These are phyloP conservation scores for Mirounga angustirostris DNA, from an alignment of 2,113 vertebrate genomes.

Conservation along the genomic window DNA sequence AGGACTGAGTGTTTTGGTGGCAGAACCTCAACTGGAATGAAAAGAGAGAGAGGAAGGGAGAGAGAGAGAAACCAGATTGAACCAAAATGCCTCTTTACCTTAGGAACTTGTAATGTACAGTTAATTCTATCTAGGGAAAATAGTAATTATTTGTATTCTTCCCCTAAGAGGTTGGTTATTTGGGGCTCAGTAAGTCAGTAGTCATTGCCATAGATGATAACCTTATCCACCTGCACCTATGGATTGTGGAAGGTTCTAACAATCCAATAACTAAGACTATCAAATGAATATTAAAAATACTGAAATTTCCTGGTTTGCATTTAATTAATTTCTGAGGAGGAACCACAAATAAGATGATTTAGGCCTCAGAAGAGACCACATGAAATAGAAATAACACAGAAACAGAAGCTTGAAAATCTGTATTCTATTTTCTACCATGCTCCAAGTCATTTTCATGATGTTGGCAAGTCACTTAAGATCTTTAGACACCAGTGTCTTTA, in stretches of 20 bases:
- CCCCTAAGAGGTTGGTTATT: neutral
- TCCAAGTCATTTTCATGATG: neutral
- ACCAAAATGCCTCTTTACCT: neutral
- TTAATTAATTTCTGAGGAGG: neutral
- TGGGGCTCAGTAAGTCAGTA: neutral
- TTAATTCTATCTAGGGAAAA: neutral
- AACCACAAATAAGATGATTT: neutral
- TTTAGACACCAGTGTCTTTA: neutral
- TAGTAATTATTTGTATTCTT: constrained; percentile 4
- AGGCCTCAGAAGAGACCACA: neutral
- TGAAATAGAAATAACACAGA: neutral
- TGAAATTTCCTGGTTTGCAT: neutral
- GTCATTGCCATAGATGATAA: neutral
- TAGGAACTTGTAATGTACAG: neutral
- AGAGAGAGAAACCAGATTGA: neutral
- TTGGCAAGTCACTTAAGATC: neutral
- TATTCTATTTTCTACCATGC: neutral
- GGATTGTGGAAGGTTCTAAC: neutral
- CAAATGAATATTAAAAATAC: neutral
- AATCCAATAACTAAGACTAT: neutral
- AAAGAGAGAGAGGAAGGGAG: neutral
- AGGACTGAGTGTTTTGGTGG: neutral
- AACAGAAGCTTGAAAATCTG: neutral
- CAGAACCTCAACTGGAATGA: neutral
- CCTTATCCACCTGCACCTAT: neutral